Conservation (phyloP, 2,888 invertebrate species). For the Andrena marginata region DNA sequence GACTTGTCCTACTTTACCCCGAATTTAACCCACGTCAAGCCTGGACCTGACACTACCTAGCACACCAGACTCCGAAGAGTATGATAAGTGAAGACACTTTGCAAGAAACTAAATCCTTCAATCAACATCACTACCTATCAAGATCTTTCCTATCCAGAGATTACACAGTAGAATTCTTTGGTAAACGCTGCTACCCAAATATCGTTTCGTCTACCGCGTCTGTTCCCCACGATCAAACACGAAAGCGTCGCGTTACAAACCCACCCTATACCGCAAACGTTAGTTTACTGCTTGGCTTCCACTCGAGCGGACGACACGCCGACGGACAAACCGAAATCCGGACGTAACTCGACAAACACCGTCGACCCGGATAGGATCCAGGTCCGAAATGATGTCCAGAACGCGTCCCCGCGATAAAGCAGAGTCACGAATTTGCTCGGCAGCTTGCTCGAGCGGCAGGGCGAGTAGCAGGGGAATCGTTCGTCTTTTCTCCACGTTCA, state of each 20-base stretch:
- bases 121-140: not conserved
- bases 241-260: slow-evolving; percentile 43
- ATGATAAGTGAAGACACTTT: too few relatives aligned
- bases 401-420: slow-evolving; percentile 44
- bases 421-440: slow-evolving; percentile 22
- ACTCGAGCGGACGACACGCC: slow-evolving; percentile 54
- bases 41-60: too few relatives aligned
- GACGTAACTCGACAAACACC: slow-evolving; percentile 64
- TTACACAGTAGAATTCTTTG: not conserved
- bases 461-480: not conserved
- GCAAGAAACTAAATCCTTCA: not conserved
- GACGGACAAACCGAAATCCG: slow-evolving; percentile 60
- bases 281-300: slow-evolving; percentile 54
- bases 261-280: slow-evolving; percentile 43
- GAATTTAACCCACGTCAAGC: too few relatives aligned
- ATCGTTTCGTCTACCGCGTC: not conserved
- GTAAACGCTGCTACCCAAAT: not conserved
- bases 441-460: not conserved
- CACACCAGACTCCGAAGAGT: too few relatives aligned
- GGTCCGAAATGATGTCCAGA: slow-evolving; percentile 39
- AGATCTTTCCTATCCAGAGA: not conserved
- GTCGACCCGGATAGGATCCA: slow-evolving; percentile 41
- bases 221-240: slow-evolving; percentile 24
- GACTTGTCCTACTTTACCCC: too few relatives aligned
- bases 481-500: not conserved